A percentile compares a stretch with the other conserved stretches of the same genome.
phyloP scores from a whole-genome alignment of 2,113 vertebrate species.

The Varanus salvator region DNA sequence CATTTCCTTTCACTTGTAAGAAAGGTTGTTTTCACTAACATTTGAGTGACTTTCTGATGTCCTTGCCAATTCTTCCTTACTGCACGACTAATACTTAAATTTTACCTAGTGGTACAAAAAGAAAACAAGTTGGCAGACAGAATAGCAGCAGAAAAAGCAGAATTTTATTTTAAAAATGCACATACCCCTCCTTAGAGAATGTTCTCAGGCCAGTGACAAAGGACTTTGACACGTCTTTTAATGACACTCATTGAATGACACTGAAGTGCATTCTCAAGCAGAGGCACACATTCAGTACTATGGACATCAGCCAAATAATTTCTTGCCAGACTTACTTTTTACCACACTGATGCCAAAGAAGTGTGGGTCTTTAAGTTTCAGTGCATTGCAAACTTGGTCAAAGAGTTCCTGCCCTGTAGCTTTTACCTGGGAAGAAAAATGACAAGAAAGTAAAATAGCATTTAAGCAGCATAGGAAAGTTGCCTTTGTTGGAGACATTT shows the following conservation, averaged over 20 bases:
- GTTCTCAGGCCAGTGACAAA: slow-evolving; percentile 67
- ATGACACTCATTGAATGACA: slow-evolving; percentile 67
- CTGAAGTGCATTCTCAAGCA: slow-evolving; percentile 53
- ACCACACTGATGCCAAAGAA: slow-evolving; percentile 91
- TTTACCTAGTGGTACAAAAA: not conserved
- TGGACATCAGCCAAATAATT: slow-evolving; percentile 62
- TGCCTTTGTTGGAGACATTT: not conserved
- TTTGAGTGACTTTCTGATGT: not conserved
- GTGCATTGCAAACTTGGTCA: slow-evolving; percentile 79
- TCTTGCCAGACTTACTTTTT: slow-evolving; percentile 81
- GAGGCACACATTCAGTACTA: not conserved
- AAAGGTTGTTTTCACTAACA: too few species aligned
- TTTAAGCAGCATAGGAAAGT: slow-evolving; percentile 44
- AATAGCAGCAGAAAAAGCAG: slow-evolving; percentile 39
- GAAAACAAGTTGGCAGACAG: slow-evolving; percentile 39
- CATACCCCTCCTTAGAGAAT: slow-evolving; percentile 43
- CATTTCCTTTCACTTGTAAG: too few species aligned
- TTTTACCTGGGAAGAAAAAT: slow-evolving; percentile 78
- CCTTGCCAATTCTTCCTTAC: slow-evolving; percentile 41
- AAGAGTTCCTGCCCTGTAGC: slow-evolving; percentile 89
- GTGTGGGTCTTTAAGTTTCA: slow-evolving; percentile 85
- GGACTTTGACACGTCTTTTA: slow-evolving; percentile 52
- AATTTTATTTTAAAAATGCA: slow-evolving; percentile 42
- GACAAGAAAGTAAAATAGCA: not conserved
- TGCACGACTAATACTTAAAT: slow-evolving; percentile 45